Base-by-base conservation (phyloP, 2,797 vertebrate species). In the Cynopterus sphinx region DNA sequence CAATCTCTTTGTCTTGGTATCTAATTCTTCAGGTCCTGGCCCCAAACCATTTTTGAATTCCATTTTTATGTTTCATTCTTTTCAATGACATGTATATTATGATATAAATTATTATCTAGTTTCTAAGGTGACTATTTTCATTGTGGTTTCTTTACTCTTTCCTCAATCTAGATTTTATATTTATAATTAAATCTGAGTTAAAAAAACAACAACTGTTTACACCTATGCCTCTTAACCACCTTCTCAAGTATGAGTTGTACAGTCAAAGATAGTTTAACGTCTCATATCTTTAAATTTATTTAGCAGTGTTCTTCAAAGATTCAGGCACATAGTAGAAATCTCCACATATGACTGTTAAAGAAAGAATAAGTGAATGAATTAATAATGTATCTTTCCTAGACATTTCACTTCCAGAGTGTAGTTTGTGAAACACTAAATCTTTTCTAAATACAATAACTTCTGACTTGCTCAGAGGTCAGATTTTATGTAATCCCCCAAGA, bases 91-190 rank as follows among this genome's bases (percentile, higher is more conserved):
- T 71, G 13, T 65, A n/a, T 28, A 2, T 22, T 87, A 19, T 74
- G 68, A 63, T 92, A 43, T 9, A 94, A 92, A 74, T 87, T 68
- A 87, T 92, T 88, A n/a, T 39, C n/a, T 67, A 39, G 2, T 59
- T 1, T 10, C 28, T 59, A 85, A 79, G 10, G 26, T 78, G 33
- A 43, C 6, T n/a, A 39, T 93, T 74, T 94, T 59, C 13, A 39
- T 93, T 75, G 3, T 86, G 8, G 6, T 46, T 83, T 89, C 51
- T 79, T 92, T 90, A 57, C 36, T 84, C n/a, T 73, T 68, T 49
- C 9, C 9, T 46, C 28, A 65, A 19, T 55, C 6, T 86, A 26
- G 3, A 31, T 36, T 8, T 87, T 21, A 73, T 91, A 46, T 67
- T 65, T 82, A 70, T n/a, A 88, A 83, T 43, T 91, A 70, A 57